phyloP scores from a whole-genome alignment of 2,113 vertebrate genomes.

The Semicossyphus pulcher region DNA sequence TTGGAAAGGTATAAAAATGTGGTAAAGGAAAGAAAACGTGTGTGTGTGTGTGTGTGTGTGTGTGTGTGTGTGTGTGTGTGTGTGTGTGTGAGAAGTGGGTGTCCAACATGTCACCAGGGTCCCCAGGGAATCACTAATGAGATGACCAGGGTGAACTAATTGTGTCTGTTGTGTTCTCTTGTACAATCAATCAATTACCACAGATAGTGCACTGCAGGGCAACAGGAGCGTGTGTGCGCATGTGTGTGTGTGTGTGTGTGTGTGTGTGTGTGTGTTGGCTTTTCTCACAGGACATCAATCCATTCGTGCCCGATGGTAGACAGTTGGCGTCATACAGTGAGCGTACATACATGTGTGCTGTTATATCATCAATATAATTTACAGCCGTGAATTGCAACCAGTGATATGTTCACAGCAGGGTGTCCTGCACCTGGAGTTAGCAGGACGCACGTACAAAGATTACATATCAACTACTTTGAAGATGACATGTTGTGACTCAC shows the following conservation, averaged over 20 bases:
- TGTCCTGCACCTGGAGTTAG: too few species aligned
- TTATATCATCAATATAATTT: background rate
- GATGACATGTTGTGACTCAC: too few species aligned
- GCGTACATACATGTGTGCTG: too few species aligned
- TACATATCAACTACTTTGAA: too few species aligned
- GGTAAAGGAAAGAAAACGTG: background rate
- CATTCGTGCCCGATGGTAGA: background rate
- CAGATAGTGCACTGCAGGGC: constrained; percentile 45
- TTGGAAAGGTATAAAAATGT: constrained; percentile 43
- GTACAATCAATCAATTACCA: constrained; percentile 79
- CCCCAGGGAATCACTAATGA: constrained; percentile 56
- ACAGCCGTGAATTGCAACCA: background rate
- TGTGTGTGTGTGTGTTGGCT: background rate
- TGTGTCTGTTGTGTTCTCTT: constrained; percentile 75
- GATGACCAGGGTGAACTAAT: constrained; percentile 77
- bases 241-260: constrained; percentile 29
- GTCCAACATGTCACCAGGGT: constrained; percentile 51
- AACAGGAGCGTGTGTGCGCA: constrained; percentile 11
- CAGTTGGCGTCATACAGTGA: too few species aligned
- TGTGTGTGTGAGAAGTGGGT: constrained; percentile 21
- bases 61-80: constrained; percentile 1
- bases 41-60: background rate
- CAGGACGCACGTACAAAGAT: background rate
- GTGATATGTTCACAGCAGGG: too few species aligned
- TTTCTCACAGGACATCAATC: background rate